Conservation (phyloP, 2,113 vertebrate species). For the Sylvietta virens region DNA sequence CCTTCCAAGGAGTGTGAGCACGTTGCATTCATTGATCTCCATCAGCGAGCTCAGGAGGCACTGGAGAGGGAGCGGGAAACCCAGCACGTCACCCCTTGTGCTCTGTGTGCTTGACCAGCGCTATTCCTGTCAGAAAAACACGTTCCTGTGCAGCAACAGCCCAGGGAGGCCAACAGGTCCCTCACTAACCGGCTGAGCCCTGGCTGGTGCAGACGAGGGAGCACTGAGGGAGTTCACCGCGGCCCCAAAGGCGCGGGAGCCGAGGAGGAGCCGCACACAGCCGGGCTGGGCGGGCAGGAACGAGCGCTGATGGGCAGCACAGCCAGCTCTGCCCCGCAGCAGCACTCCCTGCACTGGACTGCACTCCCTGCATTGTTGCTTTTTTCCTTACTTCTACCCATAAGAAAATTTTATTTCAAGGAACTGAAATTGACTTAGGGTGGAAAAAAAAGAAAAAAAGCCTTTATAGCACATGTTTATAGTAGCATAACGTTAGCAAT, state of each 20-base stretch:
- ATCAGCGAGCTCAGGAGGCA: background rate
- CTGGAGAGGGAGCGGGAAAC: background rate
- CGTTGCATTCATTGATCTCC: background rate
- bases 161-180: background rate
- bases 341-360: background rate
- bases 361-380: background rate
- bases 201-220: background rate
- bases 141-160: background rate
- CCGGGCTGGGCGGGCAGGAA: no score
- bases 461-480: background rate
- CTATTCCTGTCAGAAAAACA: background rate
- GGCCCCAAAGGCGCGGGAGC: background rate
- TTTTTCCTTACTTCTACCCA: background rate
- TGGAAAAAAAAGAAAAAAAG: no score
- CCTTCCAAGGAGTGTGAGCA: background rate
- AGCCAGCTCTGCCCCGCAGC: background rate
- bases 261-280: fast-evolving
- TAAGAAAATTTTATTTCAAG: background rate
- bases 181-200: background rate
- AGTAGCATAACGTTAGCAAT: background rate
- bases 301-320: background rate
- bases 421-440: background rate
- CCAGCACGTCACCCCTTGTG: background rate
- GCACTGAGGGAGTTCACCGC: fast-evolving
- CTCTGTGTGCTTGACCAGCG: background rate